Base-by-base conservation (phyloP, 2,797 vertebrate genomes). In the Danio choprae region DNA sequence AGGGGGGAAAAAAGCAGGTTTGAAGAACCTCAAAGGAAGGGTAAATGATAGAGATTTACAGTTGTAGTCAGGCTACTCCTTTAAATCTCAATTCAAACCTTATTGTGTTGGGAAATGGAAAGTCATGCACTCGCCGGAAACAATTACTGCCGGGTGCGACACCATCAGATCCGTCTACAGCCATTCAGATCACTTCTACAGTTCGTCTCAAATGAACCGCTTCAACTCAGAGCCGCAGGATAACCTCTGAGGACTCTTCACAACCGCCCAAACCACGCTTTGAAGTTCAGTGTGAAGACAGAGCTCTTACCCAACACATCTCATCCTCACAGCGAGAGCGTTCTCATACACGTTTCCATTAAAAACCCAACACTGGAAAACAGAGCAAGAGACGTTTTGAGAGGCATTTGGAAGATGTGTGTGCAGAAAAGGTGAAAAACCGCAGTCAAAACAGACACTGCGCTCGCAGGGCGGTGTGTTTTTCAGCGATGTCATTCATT, bases 301-400 rank as follows among this genome's bases (percentile, higher is more conserved):
- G 7, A 4, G 38, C 22, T 38, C 44, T 44, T 51, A 5, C 20
- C 41, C 13, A 62, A 64, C 58, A 72, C 48, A 63, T 79, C 40
- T 72, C 58, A 55, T 71, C 22, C 40, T 72, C 50, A 40, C 58
- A 36, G 48, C 68, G 29, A 72, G 38, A 64, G 77, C 48, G 16
- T 79, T 64, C n/a, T 55, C 15, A 62, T 72, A 12, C 67, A 79
- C 0, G 20, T 72, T 79, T 72, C 59, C 50, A 79, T 79, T 79
- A 46, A 79, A 29, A 79, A 29, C 1, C 0, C n/a, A 78, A 70
- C 55, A 13, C 44, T 60, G 59, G 18, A 71, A 62, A 72, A 56
- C 48, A 36, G 38, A 46, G 41, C 36, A 1, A 50, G 40, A 72
- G 58, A 56, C 15, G 11, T 70, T 46, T 29, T 60, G 64, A 70